Evolutionary conservation across 1,140 invertebrate genomes (phyloP), one percentile per base, ranked within the genome.

Genomic region (Arion vulgaris): DNA sequence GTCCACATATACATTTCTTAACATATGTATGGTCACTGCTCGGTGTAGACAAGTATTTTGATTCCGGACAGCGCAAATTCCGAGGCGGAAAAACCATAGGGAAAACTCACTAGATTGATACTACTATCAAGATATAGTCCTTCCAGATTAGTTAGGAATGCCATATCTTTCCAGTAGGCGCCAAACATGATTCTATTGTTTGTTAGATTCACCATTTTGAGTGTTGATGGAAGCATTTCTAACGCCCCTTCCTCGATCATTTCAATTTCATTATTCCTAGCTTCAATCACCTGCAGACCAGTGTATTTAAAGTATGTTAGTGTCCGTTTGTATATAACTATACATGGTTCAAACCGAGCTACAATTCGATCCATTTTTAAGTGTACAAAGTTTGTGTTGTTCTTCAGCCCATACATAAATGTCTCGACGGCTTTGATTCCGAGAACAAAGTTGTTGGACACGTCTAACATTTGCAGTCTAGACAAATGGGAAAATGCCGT

Each of bases 131-230:
- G 32, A 45, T 80, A 19, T 32, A 80, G 38, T 1, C 34, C 36
- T 28, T 80, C 38, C 28, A 80, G 39, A 9, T 41, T 32, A 28
- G 39, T 28, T 32, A 80, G 23, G 4, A 5, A 26, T 1, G 4
- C 28, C 78, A 80, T 71, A 36, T 80, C 39, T 45, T 80, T 28
- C 78, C 66, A 80, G 68, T 80, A 80, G 13, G 78, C 78, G 19
- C 78, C 78, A 51, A 80, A 80, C 62, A 69, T 80, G 62, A 71
- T 80, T 36, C 38, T 80, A 32, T 80, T 80, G 17, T 71, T 80
- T 1, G 62, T 80, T 5, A 80, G 34, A 28, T 80, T 80, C 2
- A 49, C 39, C 9, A 38, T 34, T 32, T 2, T 69, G 0, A 80
- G 39, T 0, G 66, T 80, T 1, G 5, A 1, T 49, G 78, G 78